Evolutionary conservation across 2,888 invertebrate species (phyloP), one percentile per base, ranked within the genome.

Genomic region (Drosophila formosana): DNA sequence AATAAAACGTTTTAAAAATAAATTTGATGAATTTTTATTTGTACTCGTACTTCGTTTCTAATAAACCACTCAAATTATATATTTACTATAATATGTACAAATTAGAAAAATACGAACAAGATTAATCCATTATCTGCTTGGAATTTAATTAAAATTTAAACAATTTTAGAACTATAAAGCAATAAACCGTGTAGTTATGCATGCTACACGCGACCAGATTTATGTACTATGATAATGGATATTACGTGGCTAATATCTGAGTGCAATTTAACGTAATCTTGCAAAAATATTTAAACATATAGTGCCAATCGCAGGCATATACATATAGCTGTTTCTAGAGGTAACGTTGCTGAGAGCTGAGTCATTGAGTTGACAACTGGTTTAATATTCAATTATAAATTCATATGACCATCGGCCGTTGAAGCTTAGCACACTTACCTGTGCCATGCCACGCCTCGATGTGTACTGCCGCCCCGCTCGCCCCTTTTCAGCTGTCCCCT

Each of bases 321-420:
- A 9, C 18, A 18, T 1, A 18, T 6, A 23, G 11, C 2, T 39
- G 26, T 13, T 37, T 37, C 2, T 28, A 23, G n/a, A 8, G 13
- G 18, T 4, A 18, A 7, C 4, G 11, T 37, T 28, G 9, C n/a
- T 39, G 9, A 30, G n/a, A 49, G 37, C 30, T 46, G 28, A 64
- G 34, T 71, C 53, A 41, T 70, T 45, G 34, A 4, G 50, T 13
- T 45, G 58, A 51, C 39, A 58, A 60, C 62, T 56, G 39, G 46
- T 61, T 71, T 45, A 57, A 46, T 75, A 78, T 82, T 79, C 77
- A 84, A 88, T 83, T 85, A 88, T 78, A 63, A 72, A 85, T 88
- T 80, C 75, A 77, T 85, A 75, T 78, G 67, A 43, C 57, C 51
- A 49, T 32, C 45, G 55, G 39, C 25, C 63, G 53, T 18, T 39